Evolutionary conservation across 2,888 invertebrate genomes (phyloP).

Genomic region (Pristionchus japonicus): DNA sequence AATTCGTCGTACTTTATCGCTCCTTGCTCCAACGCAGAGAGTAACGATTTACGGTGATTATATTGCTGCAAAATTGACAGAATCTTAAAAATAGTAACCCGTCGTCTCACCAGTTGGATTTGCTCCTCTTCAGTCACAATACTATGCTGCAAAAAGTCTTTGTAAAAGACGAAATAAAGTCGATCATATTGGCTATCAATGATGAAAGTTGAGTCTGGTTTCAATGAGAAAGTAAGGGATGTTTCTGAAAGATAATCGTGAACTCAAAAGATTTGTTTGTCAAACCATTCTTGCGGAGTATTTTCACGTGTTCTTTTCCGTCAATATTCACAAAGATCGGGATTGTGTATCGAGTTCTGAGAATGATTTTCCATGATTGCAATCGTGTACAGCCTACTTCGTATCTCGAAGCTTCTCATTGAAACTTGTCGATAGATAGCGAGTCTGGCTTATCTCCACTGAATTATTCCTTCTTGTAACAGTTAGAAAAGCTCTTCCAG

Average conservation of each 20-base stretch:
- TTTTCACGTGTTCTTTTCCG: background rate
- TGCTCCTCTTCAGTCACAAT: background rate
- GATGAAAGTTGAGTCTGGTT: background rate
- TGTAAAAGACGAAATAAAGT: background rate
- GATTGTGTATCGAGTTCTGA: background rate
- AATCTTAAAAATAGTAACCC: too few species aligned
- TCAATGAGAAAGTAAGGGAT: background rate
- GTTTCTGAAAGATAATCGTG: background rate
- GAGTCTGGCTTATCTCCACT: background rate
- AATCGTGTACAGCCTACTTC: background rate
- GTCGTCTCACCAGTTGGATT: background rate
- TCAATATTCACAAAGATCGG: background rate
- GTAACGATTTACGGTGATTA: background rate
- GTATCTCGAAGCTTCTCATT: background rate
- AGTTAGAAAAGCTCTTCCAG: background rate
- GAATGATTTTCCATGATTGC: background rate
- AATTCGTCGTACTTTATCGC: background rate
- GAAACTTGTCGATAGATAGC: background rate
- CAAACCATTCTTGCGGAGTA: background rate
- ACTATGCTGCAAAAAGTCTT: background rate
- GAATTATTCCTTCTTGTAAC: background rate
- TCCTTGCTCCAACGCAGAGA: background rate
- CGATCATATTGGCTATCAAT: background rate
- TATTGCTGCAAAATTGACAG: background rate
- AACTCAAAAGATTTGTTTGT: background rate